phyloP scores from a whole-genome alignment of 2,797 vertebrate genomes.

The Gallirallus australis region DNA sequence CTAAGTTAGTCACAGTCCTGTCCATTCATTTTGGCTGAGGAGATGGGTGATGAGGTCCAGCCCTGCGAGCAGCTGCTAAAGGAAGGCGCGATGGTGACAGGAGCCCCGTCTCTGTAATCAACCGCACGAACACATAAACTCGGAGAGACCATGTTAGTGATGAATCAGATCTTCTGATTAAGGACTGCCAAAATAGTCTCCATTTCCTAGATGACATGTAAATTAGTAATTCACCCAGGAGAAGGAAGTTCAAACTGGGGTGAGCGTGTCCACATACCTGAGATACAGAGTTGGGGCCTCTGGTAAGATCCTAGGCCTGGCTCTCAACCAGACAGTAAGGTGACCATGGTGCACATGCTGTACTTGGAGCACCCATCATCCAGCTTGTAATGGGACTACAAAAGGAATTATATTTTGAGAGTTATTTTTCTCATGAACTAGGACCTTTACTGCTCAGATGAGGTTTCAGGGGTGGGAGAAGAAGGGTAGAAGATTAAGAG shows the following conservation, averaged over 20 bases:
- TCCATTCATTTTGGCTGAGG: neutral
- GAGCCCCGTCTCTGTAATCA: neutral
- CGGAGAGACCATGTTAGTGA: neutral
- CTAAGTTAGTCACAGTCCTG: neutral
- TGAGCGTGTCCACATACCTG: accelerated
- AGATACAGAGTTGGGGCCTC: neutral
- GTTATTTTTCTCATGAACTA: neutral
- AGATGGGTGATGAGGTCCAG: neutral
- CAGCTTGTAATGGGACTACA: neutral
- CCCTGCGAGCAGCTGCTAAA: neutral
- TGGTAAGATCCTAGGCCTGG: neutral
- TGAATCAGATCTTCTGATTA: neutral
- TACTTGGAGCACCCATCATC: neutral
- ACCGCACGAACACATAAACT: neutral
- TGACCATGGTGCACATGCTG: neutral
- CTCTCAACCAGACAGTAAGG: neutral
- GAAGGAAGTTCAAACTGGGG: neutral
- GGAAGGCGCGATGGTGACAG: neutral
- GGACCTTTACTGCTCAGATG: neutral
- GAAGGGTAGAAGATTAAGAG: neutral
- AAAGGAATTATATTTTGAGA: neutral
- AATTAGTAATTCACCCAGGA: neutral
- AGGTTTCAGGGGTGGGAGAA: neutral
- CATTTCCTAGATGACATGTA: neutral
- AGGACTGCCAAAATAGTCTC: neutral